Percentiles rank a stretch among this genome's conserved stretches.
phyloP scores from a whole-genome alignment of 1,140 invertebrate species.

The Xylocopa sonorina region DNA sequence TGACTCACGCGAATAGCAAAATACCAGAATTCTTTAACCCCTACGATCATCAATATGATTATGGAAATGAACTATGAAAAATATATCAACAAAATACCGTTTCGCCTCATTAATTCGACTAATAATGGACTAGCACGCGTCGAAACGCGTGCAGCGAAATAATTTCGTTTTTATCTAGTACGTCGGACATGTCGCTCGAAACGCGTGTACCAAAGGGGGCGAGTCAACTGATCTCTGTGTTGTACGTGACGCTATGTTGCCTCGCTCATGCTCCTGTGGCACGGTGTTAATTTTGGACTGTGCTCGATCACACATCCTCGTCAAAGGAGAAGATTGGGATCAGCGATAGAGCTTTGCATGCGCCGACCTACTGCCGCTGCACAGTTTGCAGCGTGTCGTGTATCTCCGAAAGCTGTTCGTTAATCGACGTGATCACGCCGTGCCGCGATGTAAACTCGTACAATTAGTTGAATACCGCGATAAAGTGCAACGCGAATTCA shows the following conservation, averaged over 20 bases:
- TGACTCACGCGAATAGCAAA: neutral
- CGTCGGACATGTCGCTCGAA: constrained; percentile 8
- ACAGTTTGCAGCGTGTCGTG: constrained; percentile 46
- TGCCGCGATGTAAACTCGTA: constrained; percentile 32
- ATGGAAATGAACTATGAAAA: no score
- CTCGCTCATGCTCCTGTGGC: constrained; percentile 38
- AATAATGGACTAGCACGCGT: no score
- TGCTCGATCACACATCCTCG: constrained; percentile 44
- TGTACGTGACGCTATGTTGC: constrained; percentile 48
- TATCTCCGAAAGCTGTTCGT: constrained; percentile 46
- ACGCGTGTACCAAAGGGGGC: constrained; percentile 10
- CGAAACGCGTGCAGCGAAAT: neutral
- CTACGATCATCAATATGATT: no score
- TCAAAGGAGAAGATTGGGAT: constrained; percentile 53
- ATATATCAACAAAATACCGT: no score
- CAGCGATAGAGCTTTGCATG: constrained; percentile 53
- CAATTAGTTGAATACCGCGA: constrained; percentile 35
- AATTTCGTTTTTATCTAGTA: constrained; percentile 9
- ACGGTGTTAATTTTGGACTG: constrained; percentile 61
- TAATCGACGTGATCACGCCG: constrained; percentile 42
- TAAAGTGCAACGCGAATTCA: constrained; percentile 9
- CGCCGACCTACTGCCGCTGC: constrained; percentile 44
- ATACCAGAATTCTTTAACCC: neutral
- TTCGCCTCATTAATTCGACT: no score
- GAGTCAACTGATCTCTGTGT: constrained; percentile 40